phyloP scores from a whole-genome alignment of 2,113 vertebrate genomes.

The Saccopteryx bilineata region DNA sequence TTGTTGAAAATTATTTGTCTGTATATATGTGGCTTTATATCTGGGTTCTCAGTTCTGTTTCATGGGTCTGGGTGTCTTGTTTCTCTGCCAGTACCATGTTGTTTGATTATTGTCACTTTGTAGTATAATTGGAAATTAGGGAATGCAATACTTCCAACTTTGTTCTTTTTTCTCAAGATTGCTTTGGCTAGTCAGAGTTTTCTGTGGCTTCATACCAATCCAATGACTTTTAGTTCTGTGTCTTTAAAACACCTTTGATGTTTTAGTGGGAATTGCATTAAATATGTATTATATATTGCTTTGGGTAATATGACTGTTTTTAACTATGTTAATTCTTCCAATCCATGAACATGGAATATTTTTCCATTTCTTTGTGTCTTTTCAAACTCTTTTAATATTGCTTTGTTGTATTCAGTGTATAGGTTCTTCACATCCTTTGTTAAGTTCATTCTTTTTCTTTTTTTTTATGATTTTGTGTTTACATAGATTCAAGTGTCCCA shows the following conservation, averaged over 20 bases:
- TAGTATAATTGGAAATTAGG: neutral
- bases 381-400: neutral
- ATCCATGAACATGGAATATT: neutral
- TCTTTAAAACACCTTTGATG: neutral
- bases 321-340: neutral
- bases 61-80: neutral
- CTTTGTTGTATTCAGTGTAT: neutral
- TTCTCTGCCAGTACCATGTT: neutral
- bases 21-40: neutral
- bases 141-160: neutral
- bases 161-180: neutral
- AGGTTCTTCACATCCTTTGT: neutral
- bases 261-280: neutral
- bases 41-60: neutral
- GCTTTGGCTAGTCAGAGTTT: neutral
- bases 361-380: neutral
- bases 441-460: neutral
- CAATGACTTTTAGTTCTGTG: neutral
- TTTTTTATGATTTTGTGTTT: neutral
- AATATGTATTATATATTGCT: neutral
- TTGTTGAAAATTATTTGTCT: neutral
- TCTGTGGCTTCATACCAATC: neutral
- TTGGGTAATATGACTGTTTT: neutral
- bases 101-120: neutral
- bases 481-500: too few species aligned